These are phyloP conservation scores for Gastrophryne carolinensis DNA, from an alignment of 2,797 vertebrate genomes.

Conservation along the genomic window DNA sequence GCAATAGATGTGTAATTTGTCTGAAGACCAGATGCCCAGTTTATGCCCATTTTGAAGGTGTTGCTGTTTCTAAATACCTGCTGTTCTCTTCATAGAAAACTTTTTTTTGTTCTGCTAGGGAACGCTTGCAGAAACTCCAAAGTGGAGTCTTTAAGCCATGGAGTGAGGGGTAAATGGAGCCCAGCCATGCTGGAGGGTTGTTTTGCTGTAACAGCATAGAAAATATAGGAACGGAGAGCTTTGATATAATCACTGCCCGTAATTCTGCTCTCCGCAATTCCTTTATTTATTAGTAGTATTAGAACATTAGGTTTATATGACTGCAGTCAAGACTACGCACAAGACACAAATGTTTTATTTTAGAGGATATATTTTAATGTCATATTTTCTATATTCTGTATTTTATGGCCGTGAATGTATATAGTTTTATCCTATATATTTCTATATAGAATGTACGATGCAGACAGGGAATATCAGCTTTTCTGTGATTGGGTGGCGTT, in stretches of 20 bases:
- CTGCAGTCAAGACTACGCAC: slow-evolving; percentile 5
- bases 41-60: too few relatives aligned
- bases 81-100: too few relatives aligned
- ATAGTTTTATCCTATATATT: slow-evolving; percentile 15
- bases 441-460: not conserved
- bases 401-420: not conserved
- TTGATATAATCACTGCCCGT: not conserved
- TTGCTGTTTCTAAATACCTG: too few relatives aligned
- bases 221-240: slow-evolving; percentile 1
- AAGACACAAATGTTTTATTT: slow-evolving; percentile 7
- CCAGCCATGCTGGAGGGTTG: slow-evolving; percentile 21
- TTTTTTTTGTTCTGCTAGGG: not conserved
- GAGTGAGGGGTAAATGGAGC: not conserved
- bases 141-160: not conserved
- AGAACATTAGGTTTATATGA: not conserved
- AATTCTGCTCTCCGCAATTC: not conserved
- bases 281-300: slow-evolving; percentile 28
- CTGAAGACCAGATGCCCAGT: too few relatives aligned
- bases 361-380: slow-evolving; percentile 12
- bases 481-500: too few relatives aligned
- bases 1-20: too few relatives aligned
- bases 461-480: not conserved
- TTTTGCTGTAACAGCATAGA: slow-evolving; percentile 44
- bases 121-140: not conserved
- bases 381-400: slow-evolving; percentile 2